Base-by-base conservation (phyloP, 2,797 vertebrate species). In the Onychomys leucogaster region DNA sequence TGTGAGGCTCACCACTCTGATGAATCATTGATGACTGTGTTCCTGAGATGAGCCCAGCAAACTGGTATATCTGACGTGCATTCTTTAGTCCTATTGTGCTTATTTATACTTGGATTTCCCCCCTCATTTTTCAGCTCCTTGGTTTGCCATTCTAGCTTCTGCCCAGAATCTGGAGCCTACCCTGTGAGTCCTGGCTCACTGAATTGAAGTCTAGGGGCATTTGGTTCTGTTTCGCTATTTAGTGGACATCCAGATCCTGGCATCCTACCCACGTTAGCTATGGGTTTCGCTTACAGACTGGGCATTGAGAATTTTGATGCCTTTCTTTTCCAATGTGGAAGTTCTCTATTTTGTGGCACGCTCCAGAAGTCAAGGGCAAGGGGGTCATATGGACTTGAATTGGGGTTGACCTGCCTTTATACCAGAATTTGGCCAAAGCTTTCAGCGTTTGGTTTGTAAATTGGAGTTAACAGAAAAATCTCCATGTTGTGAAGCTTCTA, bases 401-500 rank as follows among this genome's bases (percentile, higher is more conserved):
- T 49, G 17, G 49, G 76, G 52, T 94, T 8, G 23, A 25, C 19
- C 19, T 73, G 37, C 41, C 59, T 82, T 92, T 73, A 23, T 81
- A 43, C 59, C 21, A 61, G 86, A 85, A 27, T 49, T 84, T 67
- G 49, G n/a, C 73, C 9, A 91, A 87, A 37, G 12, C 83, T 94
- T 27, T 94, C 19, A 93, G 29, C 4, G 29, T 83, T 65, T 86
- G 59, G 23, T 86, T 75, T 93, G 55, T 84, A 90, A 93, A 75
- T 41, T 82, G 57, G 16, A 82, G 81, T 10, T 93, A 63, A 78
- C 13, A 96, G 19, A 52, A 96, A 96, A 85, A 67, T 90, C 4
- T 57, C 88, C 7, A 25, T 29, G 11, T 61, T 80, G 6, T 90
- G 27, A 95, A 57, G 23, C 71, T 69, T 96, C 82, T 92, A 82